These are phyloP conservation scores for Andrena trimmerana DNA, from an alignment of 2,888 invertebrate species.

Conservation along the genomic window DNA sequence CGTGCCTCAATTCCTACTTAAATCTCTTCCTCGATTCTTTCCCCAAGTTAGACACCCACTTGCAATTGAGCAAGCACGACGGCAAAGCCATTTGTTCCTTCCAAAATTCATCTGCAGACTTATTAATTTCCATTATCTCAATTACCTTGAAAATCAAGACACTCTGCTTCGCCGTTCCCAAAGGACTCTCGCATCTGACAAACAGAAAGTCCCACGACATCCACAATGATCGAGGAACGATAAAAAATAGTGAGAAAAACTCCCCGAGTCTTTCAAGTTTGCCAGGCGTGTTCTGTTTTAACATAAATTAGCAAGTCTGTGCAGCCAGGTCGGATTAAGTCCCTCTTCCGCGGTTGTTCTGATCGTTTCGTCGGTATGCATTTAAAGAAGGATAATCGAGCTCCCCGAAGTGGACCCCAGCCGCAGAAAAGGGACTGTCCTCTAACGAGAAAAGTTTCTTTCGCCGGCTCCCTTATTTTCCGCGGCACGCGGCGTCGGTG, in stretches of 20 bases:
- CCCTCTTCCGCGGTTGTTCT: conserved; percentile 18
- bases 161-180: too few relatives aligned
- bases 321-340: conserved; percentile 24
- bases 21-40: background rate
- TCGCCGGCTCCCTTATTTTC: conserved; percentile 69
- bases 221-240: too few relatives aligned
- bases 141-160: too few relatives aligned
- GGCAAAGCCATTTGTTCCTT: too few relatives aligned
- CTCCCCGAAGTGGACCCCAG: background rate
- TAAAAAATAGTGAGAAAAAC: background rate
- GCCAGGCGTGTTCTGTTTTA: background rate
- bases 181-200: too few relatives aligned
- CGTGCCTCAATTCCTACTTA: background rate
- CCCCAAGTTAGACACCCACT: background rate
- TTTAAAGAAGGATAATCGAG: conserved; percentile 65
- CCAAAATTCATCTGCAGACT: too few relatives aligned
- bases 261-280: too few relatives aligned
- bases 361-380: conserved; percentile 62
- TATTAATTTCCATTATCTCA: too few relatives aligned
- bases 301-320: conserved; percentile 28
- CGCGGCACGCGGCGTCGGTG: conserved; percentile 50
- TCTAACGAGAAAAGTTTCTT: conserved; percentile 78
- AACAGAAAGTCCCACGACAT: too few relatives aligned
- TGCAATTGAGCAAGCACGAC: too few relatives aligned
- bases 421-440: conserved; percentile 45